Conservation (phyloP, 2,888 invertebrate species). For the Lasioglossum lativentre region DNA sequence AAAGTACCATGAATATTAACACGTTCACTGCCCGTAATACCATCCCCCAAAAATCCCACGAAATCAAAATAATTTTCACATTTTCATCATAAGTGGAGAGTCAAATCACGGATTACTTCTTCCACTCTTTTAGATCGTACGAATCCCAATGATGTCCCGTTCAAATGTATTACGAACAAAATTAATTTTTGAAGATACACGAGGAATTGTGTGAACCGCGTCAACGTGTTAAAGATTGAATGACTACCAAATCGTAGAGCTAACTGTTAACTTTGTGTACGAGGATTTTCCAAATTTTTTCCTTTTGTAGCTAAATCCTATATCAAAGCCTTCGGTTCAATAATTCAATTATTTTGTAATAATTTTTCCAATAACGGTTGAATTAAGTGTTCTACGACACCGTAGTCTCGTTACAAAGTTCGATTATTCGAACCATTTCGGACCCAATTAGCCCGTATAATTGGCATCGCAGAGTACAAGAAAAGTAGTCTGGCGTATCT, state of each 20-base stretch:
- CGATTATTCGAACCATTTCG: not conserved
- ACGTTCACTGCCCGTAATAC: not conserved
- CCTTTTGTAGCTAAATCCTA: too few species aligned
- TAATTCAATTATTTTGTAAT: not conserved
- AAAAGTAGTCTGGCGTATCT: not conserved
- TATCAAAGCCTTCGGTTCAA: too few species aligned
- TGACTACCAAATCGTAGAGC: too few species aligned
- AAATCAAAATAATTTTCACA: not conserved
- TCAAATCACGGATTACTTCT: not conserved
- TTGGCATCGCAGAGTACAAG: not conserved
- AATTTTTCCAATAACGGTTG: too few species aligned
- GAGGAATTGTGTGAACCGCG: too few species aligned
- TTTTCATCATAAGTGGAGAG: too few species aligned
- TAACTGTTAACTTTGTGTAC: too few species aligned
- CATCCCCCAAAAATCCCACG: not conserved
- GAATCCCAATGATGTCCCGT: not conserved
- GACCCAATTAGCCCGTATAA: conserved; percentile 1
- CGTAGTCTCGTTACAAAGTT: not conserved
- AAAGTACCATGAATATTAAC: not conserved
- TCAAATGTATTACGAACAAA: not conserved
- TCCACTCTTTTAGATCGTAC: not conserved
- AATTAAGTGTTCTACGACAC: too few species aligned
- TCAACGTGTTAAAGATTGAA: too few species aligned
- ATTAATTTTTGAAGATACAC: not conserved
- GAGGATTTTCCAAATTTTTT: too few species aligned